Evolutionary conservation across 2,888 invertebrate genomes (phyloP), one percentile per base, ranked within the genome.

Genomic region (Epicampocera succincta): DNA sequence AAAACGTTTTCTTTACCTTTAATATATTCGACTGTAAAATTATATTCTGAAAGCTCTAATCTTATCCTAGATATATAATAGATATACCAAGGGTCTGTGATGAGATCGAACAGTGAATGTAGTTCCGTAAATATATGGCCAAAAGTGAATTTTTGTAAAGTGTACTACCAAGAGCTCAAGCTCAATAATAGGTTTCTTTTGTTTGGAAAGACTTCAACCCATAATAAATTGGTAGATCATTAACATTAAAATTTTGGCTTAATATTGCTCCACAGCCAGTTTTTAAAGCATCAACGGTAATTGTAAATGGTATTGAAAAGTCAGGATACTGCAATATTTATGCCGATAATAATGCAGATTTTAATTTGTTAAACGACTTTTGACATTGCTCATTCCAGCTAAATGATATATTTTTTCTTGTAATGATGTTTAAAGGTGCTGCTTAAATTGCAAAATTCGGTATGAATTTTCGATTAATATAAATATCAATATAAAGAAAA

Each of bases 401-500:
- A 76, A 76, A n/a, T 74, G 40, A n/a, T 11, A 72, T 12, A 25
- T 58, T 52, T 29, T 52, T 52, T 1, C 52, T 13, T 5, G 29
- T 52, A 3, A 52, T 29, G n/a, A 29, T 6, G 17, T 52, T 52
- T 1, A 52, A 9, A 1, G 29, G 25, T 11, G 44, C 61, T 29
- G 46, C 25, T 5, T 13, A 17, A 42, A n/a, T 3, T 15, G 61
- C 61, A 46, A 61, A 61, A 8, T 46, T 46, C 40, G 15, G 2
- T 0, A 42, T 25, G 5, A 60, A 60, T 33, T 17, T 13, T 15
- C 56, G 38, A 9, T 56, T 25, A n/a, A 85, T 84, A 15, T 85
- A 61, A 60, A 86, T 84, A 65, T 85, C 85, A 66, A 86, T 84
- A 56, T 85, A 85, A 15, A 86, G 72, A 58, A 79, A 68, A 42